Percentiles rank a stretch among this genome's conserved stretches.
Conservation (phyloP, 2,888 invertebrate genomes). For the Carcina quercana region DNA sequence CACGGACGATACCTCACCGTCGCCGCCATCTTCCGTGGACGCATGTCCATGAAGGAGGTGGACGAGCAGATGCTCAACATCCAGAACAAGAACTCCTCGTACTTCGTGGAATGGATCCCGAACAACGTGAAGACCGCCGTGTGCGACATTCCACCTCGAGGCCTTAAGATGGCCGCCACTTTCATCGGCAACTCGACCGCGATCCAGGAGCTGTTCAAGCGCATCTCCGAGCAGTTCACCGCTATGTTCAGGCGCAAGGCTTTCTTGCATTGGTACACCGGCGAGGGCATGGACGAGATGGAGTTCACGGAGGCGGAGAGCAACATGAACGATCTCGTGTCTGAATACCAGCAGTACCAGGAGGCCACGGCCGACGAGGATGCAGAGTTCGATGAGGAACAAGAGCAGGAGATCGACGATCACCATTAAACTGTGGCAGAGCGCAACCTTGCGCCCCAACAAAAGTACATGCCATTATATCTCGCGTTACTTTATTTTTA, state of each 20-base stretch:
- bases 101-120: conserved; percentile 86
- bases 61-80: conserved; percentile 91
- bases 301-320: conserved; percentile 96
- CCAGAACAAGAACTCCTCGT: conserved; percentile 82
- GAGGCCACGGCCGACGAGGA: conserved; percentile 89
- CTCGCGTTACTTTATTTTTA: conserved; percentile 51
- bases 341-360: conserved; percentile 95
- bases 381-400: conserved; percentile 86
- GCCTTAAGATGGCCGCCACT: conserved; percentile 95
- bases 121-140: conserved; percentile 90
- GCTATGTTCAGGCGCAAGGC: conserved; percentile 98
- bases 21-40: conserved; percentile 92
- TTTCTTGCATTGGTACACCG: conserved; percentile 98
- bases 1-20: conserved; percentile 94
- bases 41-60: conserved; percentile 96
- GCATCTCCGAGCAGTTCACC: conserved; percentile 93
- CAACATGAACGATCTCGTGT: conserved; percentile 95
- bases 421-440: conserved; percentile 36
- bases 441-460: conserved; percentile 23
- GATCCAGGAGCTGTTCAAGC: conserved; percentile 94
- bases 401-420: conserved; percentile 80
- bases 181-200: conserved; percentile 96
- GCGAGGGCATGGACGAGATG: conserved; percentile 98
- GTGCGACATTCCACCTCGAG: conserved; percentile 90
- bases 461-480: conserved; percentile 61